A percentile compares a stretch with the other conserved stretches of the same genome.
Evolutionary conservation across 2,113 vertebrate species (phyloP).

Genomic region (Melanotaenia duboulayi): DNA sequence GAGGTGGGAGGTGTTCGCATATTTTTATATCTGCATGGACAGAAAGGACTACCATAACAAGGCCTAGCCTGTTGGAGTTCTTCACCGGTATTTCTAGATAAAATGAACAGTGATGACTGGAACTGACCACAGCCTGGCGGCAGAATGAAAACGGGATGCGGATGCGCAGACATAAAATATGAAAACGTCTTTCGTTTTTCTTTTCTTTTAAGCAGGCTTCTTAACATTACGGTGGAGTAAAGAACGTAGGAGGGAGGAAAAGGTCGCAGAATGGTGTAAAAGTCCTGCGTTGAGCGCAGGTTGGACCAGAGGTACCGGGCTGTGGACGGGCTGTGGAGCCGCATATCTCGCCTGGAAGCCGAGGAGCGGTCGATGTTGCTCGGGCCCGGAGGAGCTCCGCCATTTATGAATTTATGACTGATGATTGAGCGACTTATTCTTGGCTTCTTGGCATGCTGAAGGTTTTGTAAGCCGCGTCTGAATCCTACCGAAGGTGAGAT

Average conservation of each 20-base stretch:
- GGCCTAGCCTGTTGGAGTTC: not conserved
- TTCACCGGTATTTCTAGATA: too few species aligned
- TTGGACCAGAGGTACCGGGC: constrained; percentile 28
- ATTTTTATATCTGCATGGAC: constrained; percentile 29
- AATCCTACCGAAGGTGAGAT: not conserved
- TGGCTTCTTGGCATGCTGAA: not conserved
- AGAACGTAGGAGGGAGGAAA: not conserved
- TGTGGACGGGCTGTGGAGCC: constrained; percentile 22
- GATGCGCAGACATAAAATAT: constrained; percentile 61
- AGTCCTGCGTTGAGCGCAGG: not conserved
- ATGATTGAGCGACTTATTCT: constrained; percentile 12
- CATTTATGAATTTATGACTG: constrained; percentile 21
- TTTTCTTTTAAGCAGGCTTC: not conserved
- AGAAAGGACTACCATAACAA: constrained; percentile 3
- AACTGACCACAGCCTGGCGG: too few species aligned
- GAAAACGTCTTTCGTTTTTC: constrained; percentile 23
- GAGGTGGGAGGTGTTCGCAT: constrained; percentile 33
- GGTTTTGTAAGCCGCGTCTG: not conserved
- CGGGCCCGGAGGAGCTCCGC: constrained; percentile 49
- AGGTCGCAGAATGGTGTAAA: not conserved
- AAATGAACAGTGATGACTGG: too few species aligned
- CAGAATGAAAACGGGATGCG: constrained; percentile 32
- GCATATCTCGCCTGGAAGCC: constrained; percentile 35
- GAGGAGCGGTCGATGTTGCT: constrained; percentile 37
- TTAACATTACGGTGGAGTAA: not conserved